Percentiles rank a stretch among this genome's conserved stretches.
Evolutionary conservation across 2,113 vertebrate genomes (phyloP).

Genomic region (Pollimyrus isidori): DNA sequence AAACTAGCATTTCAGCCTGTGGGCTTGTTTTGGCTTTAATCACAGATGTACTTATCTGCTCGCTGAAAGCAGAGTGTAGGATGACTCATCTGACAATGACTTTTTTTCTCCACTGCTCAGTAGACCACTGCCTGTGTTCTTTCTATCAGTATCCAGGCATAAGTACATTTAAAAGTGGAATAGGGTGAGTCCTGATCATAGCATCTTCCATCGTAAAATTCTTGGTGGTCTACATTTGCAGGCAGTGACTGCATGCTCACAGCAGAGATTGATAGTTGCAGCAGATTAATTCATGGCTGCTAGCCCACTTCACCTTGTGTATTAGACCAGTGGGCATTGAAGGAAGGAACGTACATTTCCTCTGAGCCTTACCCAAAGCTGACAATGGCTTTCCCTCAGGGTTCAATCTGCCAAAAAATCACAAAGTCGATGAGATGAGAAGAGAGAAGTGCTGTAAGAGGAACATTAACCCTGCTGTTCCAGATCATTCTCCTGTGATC

Average conservation of each 20-base stretch:
- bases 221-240: background rate
- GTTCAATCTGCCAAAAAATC: background rate
- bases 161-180: background rate
- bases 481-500: background rate
- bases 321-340: background rate
- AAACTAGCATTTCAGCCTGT: background rate
- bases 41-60: background rate
- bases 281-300: background rate
- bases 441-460: background rate
- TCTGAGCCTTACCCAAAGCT: background rate
- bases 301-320: background rate
- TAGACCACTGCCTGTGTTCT: background rate
- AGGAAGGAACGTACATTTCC: background rate
- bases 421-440: background rate
- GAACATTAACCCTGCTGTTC: background rate
- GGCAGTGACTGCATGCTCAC: background rate
- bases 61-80: background rate
- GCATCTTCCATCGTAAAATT: background rate
- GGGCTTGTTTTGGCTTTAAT: background rate
- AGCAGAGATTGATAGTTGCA: constrained; percentile 1
- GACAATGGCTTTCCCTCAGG: background rate
- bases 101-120: background rate
- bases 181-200: background rate
- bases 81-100: background rate
- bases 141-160: background rate